Conservation (phyloP, 2,797 vertebrate genomes). For the Garrulus glandarius region DNA sequence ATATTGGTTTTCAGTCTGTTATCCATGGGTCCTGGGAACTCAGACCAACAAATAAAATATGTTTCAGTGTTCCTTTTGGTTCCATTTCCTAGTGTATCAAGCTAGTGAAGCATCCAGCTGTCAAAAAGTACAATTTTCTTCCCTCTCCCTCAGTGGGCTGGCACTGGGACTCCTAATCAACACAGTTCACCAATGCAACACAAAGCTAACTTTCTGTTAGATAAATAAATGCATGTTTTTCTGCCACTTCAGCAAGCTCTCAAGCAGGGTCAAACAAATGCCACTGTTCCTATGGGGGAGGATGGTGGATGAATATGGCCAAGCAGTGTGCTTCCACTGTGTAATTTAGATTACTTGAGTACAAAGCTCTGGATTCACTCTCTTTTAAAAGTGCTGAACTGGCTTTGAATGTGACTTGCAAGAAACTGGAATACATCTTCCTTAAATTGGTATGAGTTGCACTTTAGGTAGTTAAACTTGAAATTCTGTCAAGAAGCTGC, state of each 20-base stretch:
- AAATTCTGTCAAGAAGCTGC: neutral
- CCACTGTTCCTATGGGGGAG: neutral
- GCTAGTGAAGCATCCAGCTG: neutral
- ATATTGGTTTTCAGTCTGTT: neutral
- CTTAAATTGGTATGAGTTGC: neutral
- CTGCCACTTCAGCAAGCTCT: neutral
- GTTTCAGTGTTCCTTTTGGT: neutral
- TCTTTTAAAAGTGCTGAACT: neutral
- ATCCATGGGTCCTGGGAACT: neutral
- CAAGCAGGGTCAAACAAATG: neutral
- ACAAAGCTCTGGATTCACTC: neutral
- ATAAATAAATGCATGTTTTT: neutral
- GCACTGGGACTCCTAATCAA: neutral
- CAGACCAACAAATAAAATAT: neutral
- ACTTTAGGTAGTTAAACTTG: neutral
- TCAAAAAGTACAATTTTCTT: neutral
- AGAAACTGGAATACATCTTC: neutral
- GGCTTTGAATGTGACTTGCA: neutral
- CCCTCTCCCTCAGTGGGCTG: neutral
- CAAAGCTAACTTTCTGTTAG: neutral
- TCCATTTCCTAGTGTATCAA: neutral
- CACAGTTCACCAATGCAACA: neutral
- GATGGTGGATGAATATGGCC: neutral
- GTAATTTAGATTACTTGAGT: neutral
- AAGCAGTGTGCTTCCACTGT: neutral